Evolutionary conservation across 2,888 invertebrate species (phyloP), one percentile per base, ranked within the genome.

Genomic region (Cheilosia impressa): DNA sequence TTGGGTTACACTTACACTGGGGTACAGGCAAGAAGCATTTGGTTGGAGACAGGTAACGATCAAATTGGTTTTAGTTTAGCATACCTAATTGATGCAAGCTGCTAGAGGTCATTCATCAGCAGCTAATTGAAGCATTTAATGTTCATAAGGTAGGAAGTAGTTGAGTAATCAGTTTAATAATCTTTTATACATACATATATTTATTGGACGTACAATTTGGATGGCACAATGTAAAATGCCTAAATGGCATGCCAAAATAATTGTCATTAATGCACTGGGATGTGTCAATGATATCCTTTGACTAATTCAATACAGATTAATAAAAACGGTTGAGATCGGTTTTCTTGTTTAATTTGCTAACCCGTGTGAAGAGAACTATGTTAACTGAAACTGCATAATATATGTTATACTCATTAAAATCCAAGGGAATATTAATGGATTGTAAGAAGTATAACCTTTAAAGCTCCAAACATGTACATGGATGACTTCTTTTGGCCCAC

Each of bases 71-170:
- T 15, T 50, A 7, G 50, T 15, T 52, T 45, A 17, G 24, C 15
- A 50, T 52, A 31, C 47, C 15, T 60, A 60, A 43, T 22, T 13
- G 45, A 55, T 31, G n/a, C 27, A n/a, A 53, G 31, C 38, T 34
- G 19, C 9, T 1, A 43, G 2, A 45, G 31, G 1, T 22, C 2
- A 15, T 34, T 43, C 53, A 53, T 63, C 47, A 47, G 31, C 31
- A 47, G 31, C 31, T 63, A 47, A 57, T 57, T 19, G 5, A 19
- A 45, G 34, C 19, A 10, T 27, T 62, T 27, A 47, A 19, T 47
- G 31, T 19, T 4, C 13, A 34, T 10, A 7, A 10, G 34, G 34
- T 34, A 34, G 10, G 10, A 10, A 10, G 2, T 34, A 41, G 15
- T n/a, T n/a, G n/a, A 45, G 17, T 45, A 17, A 7, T 45, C 45